Conservation (phyloP, 2,797 vertebrate species). For the Triplophysa yarkandensis region DNA sequence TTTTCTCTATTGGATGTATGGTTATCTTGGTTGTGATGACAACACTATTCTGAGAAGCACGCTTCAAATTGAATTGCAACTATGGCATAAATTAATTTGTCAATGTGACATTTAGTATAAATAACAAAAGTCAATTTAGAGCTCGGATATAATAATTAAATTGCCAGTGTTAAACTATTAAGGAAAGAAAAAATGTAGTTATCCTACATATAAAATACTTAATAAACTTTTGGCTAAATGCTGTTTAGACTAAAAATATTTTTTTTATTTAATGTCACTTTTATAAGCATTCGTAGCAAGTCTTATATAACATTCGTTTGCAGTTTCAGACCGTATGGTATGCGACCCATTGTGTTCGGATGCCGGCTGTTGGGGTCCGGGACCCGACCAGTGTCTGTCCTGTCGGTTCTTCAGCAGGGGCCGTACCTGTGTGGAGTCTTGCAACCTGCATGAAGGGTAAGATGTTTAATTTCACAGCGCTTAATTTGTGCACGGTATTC, state of each 20-base stretch:
- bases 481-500: not conserved
- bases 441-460: slow-evolving; percentile 94
- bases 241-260: not conserved
- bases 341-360: slow-evolving; percentile 91
- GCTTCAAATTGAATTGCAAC: not conserved
- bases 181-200: not conserved
- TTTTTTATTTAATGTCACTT: not conserved
- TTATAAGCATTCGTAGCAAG: not conserved
- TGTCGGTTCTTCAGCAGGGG: slow-evolving; percentile 90
- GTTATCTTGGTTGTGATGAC: slow-evolving; percentile 17
- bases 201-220: too few species aligned
- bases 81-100: not conserved
- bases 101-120: not conserved
- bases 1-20: not conserved
- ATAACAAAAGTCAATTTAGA: slow-evolving; percentile 8
- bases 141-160: not conserved
- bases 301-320: slow-evolving; percentile 16
- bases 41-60: slow-evolving; percentile 11
- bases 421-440: slow-evolving; percentile 87
- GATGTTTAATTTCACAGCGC: slow-evolving; percentile 46
- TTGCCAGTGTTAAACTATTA: not conserved
- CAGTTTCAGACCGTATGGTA: slow-evolving; percentile 87
- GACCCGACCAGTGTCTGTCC: slow-evolving; percentile 91
- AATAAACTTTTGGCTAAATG: not conserved
- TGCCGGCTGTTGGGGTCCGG: slow-evolving; percentile 92